Conservation (phyloP, 30 jellyfish, hydroid and myxozoan genomes). For the Clytia hemisphaerica region DNA sequence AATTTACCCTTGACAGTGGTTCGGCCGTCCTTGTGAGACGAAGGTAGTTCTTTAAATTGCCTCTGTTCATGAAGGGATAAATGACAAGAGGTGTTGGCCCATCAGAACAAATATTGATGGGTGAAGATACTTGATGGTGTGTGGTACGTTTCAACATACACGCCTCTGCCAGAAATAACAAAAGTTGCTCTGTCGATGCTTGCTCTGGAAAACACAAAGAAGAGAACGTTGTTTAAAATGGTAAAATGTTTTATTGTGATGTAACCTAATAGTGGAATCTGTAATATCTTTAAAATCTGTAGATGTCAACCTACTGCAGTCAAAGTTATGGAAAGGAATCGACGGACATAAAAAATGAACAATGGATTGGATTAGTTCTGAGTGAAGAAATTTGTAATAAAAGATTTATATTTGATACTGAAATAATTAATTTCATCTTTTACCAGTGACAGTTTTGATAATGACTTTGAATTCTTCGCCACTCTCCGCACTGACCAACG, state of each 20-base stretch:
- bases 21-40: constrained; percentile 92
- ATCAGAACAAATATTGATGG: constrained; percentile 72
- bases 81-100: constrained; percentile 70
- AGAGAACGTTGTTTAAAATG: neutral
- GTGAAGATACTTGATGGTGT: constrained; percentile 72
- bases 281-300: neutral
- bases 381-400: neutral
- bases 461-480: constrained; percentile 90
- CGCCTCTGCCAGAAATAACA: constrained; percentile 58
- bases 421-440: neutral
- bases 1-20: constrained; percentile 70
- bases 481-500: constrained; percentile 71
- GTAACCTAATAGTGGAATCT: neutral
- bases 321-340: too few relatives aligned
- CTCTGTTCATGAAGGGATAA: constrained; percentile 77
- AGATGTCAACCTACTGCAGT: too few relatives aligned
- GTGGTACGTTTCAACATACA: constrained; percentile 65
- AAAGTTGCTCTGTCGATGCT: constrained; percentile 93
- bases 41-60: constrained; percentile 81
- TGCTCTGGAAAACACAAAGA: constrained; percentile 48
- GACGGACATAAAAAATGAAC: too few relatives aligned
- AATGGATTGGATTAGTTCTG: too few relatives aligned
- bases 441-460: constrained; percentile 85
- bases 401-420: neutral
- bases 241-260: neutral